phyloP scores from a whole-genome alignment of 2,888 invertebrate species.

The Andrena haemorrhoa region DNA sequence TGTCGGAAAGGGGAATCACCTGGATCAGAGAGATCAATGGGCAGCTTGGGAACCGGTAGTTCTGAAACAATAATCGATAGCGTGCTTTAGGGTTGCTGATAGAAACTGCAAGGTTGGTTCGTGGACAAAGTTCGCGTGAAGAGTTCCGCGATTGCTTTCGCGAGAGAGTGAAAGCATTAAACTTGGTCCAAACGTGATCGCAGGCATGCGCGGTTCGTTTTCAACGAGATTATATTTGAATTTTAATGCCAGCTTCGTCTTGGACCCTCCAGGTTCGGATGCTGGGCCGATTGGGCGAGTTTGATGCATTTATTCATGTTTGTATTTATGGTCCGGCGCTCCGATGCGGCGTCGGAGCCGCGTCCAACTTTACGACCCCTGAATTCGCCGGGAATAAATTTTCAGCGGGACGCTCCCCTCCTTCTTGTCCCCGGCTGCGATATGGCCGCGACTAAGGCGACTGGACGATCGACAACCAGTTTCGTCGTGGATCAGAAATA shows the following conservation, averaged over 20 bases:
- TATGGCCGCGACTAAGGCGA: background rate
- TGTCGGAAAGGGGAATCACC: conserved; percentile 37
- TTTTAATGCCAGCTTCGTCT: conserved; percentile 73
- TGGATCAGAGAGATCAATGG: conserved; percentile 45
- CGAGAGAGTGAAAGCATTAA: background rate
- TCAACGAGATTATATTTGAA: conserved; percentile 78
- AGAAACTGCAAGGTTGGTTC: conserved; percentile 1
- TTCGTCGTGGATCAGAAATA: conserved; percentile 27
- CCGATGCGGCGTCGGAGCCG: conserved; percentile 20
- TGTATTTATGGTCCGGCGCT: conserved; percentile 74
- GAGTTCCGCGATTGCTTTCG: background rate
- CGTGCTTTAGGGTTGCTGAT: background rate
- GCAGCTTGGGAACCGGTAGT: conserved; percentile 28
- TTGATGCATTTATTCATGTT: conserved; percentile 81
- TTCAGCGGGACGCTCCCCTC: background rate
- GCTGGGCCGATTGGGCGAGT: conserved; percentile 58
- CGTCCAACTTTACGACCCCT: conserved; percentile 62
- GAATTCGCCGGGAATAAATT: conserved; percentile 70
- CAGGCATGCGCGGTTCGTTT: conserved; percentile 38
- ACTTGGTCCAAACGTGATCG: conserved; percentile 1
- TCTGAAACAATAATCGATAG: conserved; percentile 57
- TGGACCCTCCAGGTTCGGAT: conserved; percentile 26
- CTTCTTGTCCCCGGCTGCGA: conserved; percentile 43
- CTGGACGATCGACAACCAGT: conserved; percentile 13
- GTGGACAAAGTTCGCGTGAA: background rate